phyloP scores from a whole-genome alignment of 2,797 vertebrate genomes.

The Silurus aristotelis region DNA sequence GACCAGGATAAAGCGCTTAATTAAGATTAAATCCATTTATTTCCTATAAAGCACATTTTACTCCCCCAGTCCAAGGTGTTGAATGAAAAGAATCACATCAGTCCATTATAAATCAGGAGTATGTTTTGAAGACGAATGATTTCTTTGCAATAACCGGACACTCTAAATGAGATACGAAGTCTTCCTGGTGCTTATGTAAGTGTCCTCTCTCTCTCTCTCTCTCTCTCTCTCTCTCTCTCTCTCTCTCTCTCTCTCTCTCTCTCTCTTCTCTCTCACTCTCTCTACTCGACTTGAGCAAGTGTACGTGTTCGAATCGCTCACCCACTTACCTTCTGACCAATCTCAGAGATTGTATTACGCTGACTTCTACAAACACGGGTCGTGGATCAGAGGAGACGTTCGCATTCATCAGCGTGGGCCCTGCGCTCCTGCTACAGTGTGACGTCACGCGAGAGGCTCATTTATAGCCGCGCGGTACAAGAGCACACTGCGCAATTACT shows the following conservation, averaged over 20 bases:
- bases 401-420: slow-evolving; percentile 60
- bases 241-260: slow-evolving; percentile 20
- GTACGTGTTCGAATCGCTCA: slow-evolving; percentile 58
- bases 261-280: not conserved
- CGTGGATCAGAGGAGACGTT: slow-evolving; percentile 56
- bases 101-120: slow-evolving; percentile 54
- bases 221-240: slow-evolving; percentile 9
- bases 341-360: slow-evolving; percentile 58
- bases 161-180: slow-evolving; percentile 55
- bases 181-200: slow-evolving; percentile 52
- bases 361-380: slow-evolving; percentile 62
- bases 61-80: slow-evolving; percentile 39
- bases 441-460: slow-evolving; percentile 52
- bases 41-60: slow-evolving; percentile 21
- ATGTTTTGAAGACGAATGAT: slow-evolving; percentile 53
- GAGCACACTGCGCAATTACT: slow-evolving; percentile 50
- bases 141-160: slow-evolving; percentile 49
- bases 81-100: slow-evolving; percentile 36
- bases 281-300: slow-evolving; percentile 43
- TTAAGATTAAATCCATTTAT: slow-evolving; percentile 11
- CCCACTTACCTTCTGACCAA: slow-evolving; percentile 57
- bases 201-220: slow-evolving; percentile 31
- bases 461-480: slow-evolving; percentile 45
- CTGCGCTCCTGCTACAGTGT: not conserved
- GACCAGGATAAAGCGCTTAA: not conserved